Evolutionary conservation across 2,888 invertebrate genomes (phyloP).

Genomic region (Clivina fossor): DNA sequence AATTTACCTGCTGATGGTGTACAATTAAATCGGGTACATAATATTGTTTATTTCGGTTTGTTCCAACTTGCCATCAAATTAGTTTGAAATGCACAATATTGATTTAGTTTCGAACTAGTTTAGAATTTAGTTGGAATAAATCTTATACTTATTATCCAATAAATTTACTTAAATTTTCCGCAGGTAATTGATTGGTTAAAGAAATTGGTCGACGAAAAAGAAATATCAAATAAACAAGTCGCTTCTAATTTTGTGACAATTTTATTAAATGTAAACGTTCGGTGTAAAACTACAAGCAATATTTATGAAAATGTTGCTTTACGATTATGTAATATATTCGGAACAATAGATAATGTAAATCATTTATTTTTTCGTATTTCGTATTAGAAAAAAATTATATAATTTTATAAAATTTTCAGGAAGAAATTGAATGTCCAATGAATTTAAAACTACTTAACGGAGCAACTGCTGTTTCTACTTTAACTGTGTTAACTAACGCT

Average conservation of each 20-base stretch:
- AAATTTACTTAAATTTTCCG: slow-evolving; percentile 34
- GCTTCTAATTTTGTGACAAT: slow-evolving; percentile 48
- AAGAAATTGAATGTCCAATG: slow-evolving; percentile 42
- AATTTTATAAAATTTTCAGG: slow-evolving; percentile 40
- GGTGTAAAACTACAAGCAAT: slow-evolving; percentile 49
- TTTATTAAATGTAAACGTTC: slow-evolving; percentile 48
- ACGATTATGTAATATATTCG: slow-evolving; percentile 52
- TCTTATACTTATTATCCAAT: not conserved
- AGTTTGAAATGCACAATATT: too few relatives aligned
- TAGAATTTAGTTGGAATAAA: too few relatives aligned
- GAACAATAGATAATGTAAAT: slow-evolving; percentile 54
- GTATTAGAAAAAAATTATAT: slow-evolving; percentile 1
- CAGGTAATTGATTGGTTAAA: slow-evolving; percentile 53
- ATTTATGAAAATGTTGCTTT: slow-evolving; percentile 53
- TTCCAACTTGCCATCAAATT: too few relatives aligned
- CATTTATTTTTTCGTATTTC: slow-evolving; percentile 31
- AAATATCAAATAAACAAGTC: slow-evolving; percentile 44
- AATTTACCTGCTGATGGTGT: slow-evolving; percentile 16
- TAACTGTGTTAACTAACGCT: slow-evolving; percentile 49
- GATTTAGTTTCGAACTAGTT: too few relatives aligned
- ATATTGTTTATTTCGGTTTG: too few relatives aligned
- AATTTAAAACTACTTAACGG: slow-evolving; percentile 51
- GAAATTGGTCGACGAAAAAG: slow-evolving; percentile 47
- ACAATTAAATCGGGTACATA: slow-evolving; percentile 6
- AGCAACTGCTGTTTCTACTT: slow-evolving; percentile 47